Conservation (phyloP, 2,113 vertebrate species). For the Dolichallabes microphthalmus region DNA sequence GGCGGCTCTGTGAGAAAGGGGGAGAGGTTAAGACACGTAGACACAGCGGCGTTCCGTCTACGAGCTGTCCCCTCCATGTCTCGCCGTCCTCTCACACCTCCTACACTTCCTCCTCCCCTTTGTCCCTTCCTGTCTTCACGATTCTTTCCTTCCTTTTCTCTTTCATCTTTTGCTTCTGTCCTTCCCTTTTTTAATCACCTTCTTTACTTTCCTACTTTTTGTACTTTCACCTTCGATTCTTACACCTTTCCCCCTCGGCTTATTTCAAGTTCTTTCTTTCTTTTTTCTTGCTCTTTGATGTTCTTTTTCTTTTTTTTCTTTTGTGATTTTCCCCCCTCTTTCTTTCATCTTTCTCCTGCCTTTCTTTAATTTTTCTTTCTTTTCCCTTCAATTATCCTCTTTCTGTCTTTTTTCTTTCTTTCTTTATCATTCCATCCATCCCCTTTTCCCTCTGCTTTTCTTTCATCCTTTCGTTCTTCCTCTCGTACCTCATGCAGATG, state of each 20-base stretch:
- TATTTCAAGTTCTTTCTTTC: not conserved
- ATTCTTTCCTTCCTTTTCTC: not conserved
- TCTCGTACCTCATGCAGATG: too few species aligned
- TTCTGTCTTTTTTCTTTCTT: too few species aligned
- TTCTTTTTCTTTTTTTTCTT: not conserved
- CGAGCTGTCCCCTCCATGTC: too few species aligned
- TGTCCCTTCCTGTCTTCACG: too few species aligned
- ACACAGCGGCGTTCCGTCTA: too few species aligned
- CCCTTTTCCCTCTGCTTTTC: not conserved
- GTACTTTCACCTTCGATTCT: not conserved
- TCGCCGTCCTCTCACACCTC: too few species aligned
- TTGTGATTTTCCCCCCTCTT: not conserved
- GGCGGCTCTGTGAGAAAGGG: slow-evolving; percentile 81
- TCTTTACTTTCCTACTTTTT: not conserved
- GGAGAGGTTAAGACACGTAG: not conserved
- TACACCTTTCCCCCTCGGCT: fast-evolving
- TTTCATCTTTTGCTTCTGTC: not conserved
- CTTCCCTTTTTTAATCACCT: too few species aligned
- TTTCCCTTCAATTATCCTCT: not conserved
- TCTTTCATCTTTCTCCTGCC: not conserved
- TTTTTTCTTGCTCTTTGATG: not conserved
- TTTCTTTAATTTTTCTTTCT: not conserved
- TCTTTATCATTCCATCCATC: not conserved
- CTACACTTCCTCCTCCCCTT: too few species aligned
- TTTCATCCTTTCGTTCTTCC: too few species aligned